These are phyloP conservation scores for Gorsachius magnificus DNA, from an alignment of 2,797 vertebrate genomes.

Conservation along the genomic window DNA sequence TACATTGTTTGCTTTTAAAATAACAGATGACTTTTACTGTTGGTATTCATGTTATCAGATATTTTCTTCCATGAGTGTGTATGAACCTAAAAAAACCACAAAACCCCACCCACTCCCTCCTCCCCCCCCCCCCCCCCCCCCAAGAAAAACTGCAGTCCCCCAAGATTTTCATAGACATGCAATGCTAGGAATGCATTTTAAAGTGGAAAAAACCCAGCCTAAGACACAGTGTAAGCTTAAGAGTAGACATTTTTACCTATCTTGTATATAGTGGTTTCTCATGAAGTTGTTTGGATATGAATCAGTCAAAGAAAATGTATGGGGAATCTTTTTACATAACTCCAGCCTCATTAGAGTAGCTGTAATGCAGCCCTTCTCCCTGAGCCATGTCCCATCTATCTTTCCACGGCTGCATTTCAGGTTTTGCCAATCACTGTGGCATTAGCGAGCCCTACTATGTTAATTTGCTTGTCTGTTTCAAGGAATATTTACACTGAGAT, in stretches of 20 bases:
- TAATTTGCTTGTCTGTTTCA: neutral
- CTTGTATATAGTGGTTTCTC: neutral
- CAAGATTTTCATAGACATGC: neutral
- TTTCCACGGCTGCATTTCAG: neutral
- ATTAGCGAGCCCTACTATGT: neutral
- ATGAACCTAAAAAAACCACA: neutral
- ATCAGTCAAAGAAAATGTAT: neutral
- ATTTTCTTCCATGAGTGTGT: neutral
- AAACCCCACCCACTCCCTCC: too few species aligned
- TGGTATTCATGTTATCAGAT: neutral
- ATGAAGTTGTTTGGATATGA: neutral
- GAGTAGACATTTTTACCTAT: neutral
- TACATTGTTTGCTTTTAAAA: neutral
- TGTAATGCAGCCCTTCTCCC: neutral
- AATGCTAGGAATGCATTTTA: neutral
- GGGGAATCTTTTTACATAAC: neutral
- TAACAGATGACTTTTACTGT: neutral
- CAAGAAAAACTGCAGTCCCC: too few species aligned
- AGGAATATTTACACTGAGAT: neutral
- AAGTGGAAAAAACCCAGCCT: neutral
- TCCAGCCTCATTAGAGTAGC: neutral
- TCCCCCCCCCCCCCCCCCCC: too few species aligned
- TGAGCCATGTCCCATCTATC: neutral
- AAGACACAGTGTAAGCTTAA: neutral
- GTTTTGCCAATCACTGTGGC: neutral